A percentile compares a stretch with the other conserved stretches of the same genome.
Conservation (phyloP, 2,888 invertebrate genomes). For the Pyralis farinalis region DNA sequence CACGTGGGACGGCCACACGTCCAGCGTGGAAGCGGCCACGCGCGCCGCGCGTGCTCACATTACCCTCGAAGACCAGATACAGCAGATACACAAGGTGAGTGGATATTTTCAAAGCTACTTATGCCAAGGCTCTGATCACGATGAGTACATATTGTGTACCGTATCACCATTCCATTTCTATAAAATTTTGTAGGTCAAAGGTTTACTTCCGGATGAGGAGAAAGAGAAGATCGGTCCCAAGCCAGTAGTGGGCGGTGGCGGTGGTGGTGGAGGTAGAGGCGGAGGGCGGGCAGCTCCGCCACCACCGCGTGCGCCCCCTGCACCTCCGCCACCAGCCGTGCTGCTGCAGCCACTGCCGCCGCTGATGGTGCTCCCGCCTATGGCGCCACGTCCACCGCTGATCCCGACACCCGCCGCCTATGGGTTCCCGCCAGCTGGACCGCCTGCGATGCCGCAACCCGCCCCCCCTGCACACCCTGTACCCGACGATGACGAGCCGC, state of each 20-base stretch:
- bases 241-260: constrained; percentile 76
- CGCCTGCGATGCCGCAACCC: constrained; percentile 22
- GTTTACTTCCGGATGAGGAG: constrained; percentile 95
- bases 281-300: constrained; percentile 28
- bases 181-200: constrained; percentile 89
- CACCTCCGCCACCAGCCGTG: constrained; percentile 32
- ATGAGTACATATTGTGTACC: no score
- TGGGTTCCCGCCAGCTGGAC: constrained; percentile 13
- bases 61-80: constrained; percentile 97
- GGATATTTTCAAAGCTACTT: no score
- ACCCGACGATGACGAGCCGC: constrained; percentile 86
- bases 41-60: constrained; percentile 96
- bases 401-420: constrained; percentile 50
- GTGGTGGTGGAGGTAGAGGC: constrained; percentile 27
- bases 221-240: constrained; percentile 98
- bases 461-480: constrained; percentile 22
- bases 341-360: constrained; percentile 28
- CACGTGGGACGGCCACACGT: constrained; percentile 99
- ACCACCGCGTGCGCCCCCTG: constrained; percentile 16
- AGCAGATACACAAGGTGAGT: constrained; percentile 96
- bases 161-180: no score
- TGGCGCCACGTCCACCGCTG: constrained; percentile 62
- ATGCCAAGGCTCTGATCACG: no score
- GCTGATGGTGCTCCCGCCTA: constrained; percentile 74
- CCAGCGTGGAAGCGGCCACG: constrained; percentile 97